Conservation (phyloP, 2,888 invertebrate species). For the Leucophora obtusa region DNA sequence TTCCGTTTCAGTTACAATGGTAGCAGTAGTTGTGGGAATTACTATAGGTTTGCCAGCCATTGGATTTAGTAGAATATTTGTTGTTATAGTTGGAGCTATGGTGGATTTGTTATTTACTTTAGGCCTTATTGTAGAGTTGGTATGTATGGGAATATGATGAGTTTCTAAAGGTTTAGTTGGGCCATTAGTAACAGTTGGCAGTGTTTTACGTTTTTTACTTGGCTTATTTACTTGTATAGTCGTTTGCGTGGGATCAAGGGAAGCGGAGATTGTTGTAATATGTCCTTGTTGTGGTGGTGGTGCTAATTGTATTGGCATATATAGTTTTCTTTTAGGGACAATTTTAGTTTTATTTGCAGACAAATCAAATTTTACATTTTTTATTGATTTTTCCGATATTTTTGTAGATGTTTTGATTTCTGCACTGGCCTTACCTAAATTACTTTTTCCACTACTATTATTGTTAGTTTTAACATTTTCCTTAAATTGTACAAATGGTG, state of each 20-base stretch:
- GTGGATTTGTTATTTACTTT: neutral
- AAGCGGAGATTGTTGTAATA: conserved; percentile 1
- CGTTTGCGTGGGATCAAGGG: neutral
- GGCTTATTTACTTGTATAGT: conserved; percentile 8
- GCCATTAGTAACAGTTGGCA: conserved; percentile 26
- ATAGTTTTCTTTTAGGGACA: conserved; percentile 32
- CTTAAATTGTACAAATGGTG: conserved; percentile 69
- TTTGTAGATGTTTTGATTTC: conserved; percentile 19
- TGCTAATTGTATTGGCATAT: conserved; percentile 21
- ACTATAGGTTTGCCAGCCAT: neutral
- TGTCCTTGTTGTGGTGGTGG: neutral
- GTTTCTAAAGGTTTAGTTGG: conserved; percentile 4
- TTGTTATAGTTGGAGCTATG: neutral
- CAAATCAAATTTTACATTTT: conserved; percentile 49
- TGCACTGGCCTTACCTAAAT: conserved; percentile 19
- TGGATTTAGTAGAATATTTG: conserved; percentile 5
- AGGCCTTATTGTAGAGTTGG: neutral
- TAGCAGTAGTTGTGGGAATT: conserved; percentile 7
- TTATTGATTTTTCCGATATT: conserved; percentile 27
- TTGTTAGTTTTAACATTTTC: conserved; percentile 67
- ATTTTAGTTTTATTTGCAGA: conserved; percentile 7
- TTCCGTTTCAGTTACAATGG: neutral
- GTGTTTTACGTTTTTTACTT: conserved; percentile 31
- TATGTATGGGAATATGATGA: neutral
- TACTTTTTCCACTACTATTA: conserved; percentile 12